phyloP scores from a whole-genome alignment of 2,797 vertebrate species.

The Simalia tracyae region DNA sequence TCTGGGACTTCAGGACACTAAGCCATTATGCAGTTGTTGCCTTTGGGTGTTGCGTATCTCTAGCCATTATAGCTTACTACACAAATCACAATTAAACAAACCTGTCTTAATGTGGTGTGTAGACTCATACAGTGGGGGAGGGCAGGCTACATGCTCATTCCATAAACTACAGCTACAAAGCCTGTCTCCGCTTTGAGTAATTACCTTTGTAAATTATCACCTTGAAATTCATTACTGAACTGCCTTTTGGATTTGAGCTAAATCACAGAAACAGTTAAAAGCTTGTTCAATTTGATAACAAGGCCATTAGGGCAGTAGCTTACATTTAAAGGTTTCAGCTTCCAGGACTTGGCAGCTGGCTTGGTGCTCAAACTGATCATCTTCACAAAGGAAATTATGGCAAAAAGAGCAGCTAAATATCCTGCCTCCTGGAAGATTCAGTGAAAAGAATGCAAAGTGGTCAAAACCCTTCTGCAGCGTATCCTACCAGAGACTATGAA shows the following conservation, averaged over 20 bases:
- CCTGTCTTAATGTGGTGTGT: neutral
- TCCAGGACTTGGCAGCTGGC: constrained; percentile 97
- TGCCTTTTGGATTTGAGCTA: neutral
- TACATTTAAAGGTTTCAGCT: constrained; percentile 98
- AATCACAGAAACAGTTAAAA: neutral
- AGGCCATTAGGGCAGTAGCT: constrained; percentile 62
- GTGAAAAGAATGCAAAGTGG: constrained; percentile 15
- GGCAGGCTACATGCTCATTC: neutral
- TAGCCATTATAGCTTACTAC: neutral
- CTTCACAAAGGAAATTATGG: constrained; percentile 95
- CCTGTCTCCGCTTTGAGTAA: too few relatives aligned
- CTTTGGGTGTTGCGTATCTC: too few relatives aligned
- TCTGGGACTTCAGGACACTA: too few relatives aligned
- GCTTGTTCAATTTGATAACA: constrained; percentile 21
- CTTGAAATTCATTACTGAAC: neutral
- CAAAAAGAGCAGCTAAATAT: constrained; percentile 98
- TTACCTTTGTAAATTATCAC: neutral
- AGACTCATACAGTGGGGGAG: too few relatives aligned
- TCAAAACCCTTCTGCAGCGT: neutral
- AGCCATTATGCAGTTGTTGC: too few relatives aligned
- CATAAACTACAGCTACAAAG: neutral
- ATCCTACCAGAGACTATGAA: neutral
- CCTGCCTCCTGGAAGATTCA: constrained; percentile 83
- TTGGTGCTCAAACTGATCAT: constrained; percentile 99
- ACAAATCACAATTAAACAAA: neutral